Base-by-base conservation (phyloP, 2,888 invertebrate genomes). In the Cordilura impudica region DNA sequence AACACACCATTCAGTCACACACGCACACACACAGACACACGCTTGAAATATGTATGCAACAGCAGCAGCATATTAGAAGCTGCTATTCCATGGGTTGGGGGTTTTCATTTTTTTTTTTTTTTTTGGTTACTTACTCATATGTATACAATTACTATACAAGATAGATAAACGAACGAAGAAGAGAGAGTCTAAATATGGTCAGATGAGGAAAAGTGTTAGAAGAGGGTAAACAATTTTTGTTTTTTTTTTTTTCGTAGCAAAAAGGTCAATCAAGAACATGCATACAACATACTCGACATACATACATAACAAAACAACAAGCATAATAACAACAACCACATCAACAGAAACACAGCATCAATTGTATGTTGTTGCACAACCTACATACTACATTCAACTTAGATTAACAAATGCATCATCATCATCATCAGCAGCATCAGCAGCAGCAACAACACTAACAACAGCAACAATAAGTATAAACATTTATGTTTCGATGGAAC, bases 221-320 rank as follows among this genome's bases (percentile, higher is more conserved):
- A 54, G 16, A 19, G 54, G 12, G 54, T 19, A 18, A 39, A 39
- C 12, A 5, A 39, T 39, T 12, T n/a, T n/a, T n/a, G 4, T 39
- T 39, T 39, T 39, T 39, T n/a, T 8, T 39, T 12, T n/a, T 39
- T 39, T 12, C 49, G 72, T 58, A 54, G 26, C 69, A 71, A 71
- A 78, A 79, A 79, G 75, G 79, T 79, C 74, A 75, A 79, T 75
- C 74, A 75, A 79, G 75, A 79, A 79, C 75, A 79, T 79, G 66
- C 60, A 66, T 61, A 49, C 78, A 63, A 61, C 47, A 79, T 31
- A 74, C 74, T 66, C 70, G 69, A 63, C 78, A 67, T 65, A 66
- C 35, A 72, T 66, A 63, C 29, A 51, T 45, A 31, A 10, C 49
- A 10, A 63, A 21, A 63, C 23, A 51, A 29, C 31, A 56, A 35